Conservation (phyloP, 2,888 invertebrate species). For the Odontocolon sp. region DNA sequence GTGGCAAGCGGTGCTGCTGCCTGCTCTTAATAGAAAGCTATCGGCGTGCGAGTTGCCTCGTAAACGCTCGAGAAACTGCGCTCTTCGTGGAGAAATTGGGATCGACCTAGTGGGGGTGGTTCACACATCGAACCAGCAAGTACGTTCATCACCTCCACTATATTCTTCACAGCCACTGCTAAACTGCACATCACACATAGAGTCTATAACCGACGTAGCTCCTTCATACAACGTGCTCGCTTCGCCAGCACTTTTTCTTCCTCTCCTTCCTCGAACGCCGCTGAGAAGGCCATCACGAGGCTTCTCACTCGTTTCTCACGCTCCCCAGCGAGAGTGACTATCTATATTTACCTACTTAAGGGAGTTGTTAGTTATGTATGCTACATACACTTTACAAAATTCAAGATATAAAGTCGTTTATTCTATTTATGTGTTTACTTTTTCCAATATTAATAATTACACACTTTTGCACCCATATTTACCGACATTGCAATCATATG, state of each 20-base stretch:
- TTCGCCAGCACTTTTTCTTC: slow-evolving; percentile 46
- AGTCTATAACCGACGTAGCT: slow-evolving; percentile 17
- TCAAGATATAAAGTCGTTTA: no score
- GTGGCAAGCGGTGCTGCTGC: background rate
- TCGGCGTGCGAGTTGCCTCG: slow-evolving; percentile 62
- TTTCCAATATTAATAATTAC: no score
- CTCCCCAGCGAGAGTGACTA: slow-evolving; percentile 52
- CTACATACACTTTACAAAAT: background rate
- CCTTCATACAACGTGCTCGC: slow-evolving; percentile 34
- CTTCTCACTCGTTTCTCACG: slow-evolving; percentile 71
- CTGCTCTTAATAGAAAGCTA: slow-evolving; percentile 65
- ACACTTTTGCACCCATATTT: no score
- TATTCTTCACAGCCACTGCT: background rate
- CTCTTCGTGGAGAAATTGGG: slow-evolving; percentile 50
- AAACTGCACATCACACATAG: background rate
- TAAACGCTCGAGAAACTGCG: slow-evolving; percentile 63
- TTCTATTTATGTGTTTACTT: no score
- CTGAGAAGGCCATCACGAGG: slow-evolving; percentile 43
- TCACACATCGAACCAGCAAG: slow-evolving; percentile 12
- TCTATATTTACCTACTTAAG: background rate
- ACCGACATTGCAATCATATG: no score
- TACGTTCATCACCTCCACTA: slow-evolving; percentile 29
- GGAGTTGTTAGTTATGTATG: background rate
- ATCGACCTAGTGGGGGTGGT: slow-evolving; percentile 17
- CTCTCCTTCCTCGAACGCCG: slow-evolving; percentile 58